phyloP scores from a whole-genome alignment of 2,888 invertebrate species.

The Apodemia hepburni region DNA sequence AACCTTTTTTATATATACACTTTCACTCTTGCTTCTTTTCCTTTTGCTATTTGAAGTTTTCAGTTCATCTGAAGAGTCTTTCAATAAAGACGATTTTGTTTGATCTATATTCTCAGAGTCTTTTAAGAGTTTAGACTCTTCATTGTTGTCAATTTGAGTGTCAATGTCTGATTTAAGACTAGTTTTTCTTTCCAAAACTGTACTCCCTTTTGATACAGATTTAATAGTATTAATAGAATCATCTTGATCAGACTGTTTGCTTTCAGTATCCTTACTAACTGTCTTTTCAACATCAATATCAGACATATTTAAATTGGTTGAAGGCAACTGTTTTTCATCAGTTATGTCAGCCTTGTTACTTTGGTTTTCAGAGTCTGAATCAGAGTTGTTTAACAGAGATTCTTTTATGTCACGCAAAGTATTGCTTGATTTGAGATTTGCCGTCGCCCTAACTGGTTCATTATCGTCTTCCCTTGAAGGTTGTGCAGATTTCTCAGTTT shows the following conservation, averaged over 20 bases:
- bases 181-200: not conserved
- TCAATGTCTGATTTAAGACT: not conserved
- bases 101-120: conserved; percentile 19
- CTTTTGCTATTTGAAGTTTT: conserved; percentile 32
- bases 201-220: not conserved
- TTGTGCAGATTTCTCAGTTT: not conserved
- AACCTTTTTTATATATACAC: conserved; percentile 42
- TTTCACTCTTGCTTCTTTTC: conserved; percentile 31
- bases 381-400: not conserved
- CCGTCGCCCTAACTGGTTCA: not conserved
- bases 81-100: conserved; percentile 33
- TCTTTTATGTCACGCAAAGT: not conserved
- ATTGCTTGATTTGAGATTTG: not conserved
- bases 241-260: not conserved
- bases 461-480: not conserved
- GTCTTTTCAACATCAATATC: not conserved
- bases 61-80: conserved; percentile 39
- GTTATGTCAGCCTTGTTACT: not conserved
- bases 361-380: not conserved
- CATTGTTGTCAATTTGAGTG: conserved; percentile 20
- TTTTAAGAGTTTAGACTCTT: conserved; percentile 19
- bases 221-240: not conserved
- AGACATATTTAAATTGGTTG: not conserved
- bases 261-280: not conserved
- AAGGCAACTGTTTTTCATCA: not conserved